These are phyloP conservation scores for Manis crassicaudata DNA, from an alignment of 2,797 vertebrate genomes.

Conservation along the genomic window DNA sequence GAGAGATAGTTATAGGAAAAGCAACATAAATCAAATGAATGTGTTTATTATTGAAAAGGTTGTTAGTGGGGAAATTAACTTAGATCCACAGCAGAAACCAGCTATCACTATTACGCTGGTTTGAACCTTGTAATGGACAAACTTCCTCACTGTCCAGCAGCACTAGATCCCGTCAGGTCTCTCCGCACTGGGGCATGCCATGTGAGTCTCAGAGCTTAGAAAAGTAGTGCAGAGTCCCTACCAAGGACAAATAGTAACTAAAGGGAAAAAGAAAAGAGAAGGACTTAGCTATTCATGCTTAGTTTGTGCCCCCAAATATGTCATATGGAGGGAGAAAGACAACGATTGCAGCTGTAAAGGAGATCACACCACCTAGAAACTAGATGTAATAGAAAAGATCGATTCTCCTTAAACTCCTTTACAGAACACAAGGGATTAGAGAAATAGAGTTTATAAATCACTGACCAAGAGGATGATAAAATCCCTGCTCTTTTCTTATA, in stretches of 20 bases:
- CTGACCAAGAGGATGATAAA: not conserved
- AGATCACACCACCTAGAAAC: not conserved
- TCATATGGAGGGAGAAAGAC: not conserved
- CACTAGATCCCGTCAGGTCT: not conserved
- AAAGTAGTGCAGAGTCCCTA: not conserved
- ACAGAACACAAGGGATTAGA: not conserved
- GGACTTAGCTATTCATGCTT: not conserved
- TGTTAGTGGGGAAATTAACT: not conserved
- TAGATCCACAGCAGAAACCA: not conserved
- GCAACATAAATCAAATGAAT: not conserved
- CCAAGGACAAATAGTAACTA: not conserved
- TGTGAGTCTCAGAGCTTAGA: not conserved
- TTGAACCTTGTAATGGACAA: not conserved
- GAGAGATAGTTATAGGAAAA: not conserved
- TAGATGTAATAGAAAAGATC: not conserved
- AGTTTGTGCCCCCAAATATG: not conserved
- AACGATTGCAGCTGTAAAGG: not conserved
- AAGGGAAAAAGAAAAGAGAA: not conserved
- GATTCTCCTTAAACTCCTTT: not conserved
- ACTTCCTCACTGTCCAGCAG: not conserved
- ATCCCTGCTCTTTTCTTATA: not conserved
- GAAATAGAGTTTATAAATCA: not conserved
- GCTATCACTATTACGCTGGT: not conserved
- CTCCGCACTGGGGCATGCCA: not conserved
- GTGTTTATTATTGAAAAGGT: not conserved